Evolutionary conservation across 1,140 invertebrate genomes (phyloP), one percentile per base, ranked within the genome.

Genomic region (Pseudomyrmex cubaensis): DNA sequence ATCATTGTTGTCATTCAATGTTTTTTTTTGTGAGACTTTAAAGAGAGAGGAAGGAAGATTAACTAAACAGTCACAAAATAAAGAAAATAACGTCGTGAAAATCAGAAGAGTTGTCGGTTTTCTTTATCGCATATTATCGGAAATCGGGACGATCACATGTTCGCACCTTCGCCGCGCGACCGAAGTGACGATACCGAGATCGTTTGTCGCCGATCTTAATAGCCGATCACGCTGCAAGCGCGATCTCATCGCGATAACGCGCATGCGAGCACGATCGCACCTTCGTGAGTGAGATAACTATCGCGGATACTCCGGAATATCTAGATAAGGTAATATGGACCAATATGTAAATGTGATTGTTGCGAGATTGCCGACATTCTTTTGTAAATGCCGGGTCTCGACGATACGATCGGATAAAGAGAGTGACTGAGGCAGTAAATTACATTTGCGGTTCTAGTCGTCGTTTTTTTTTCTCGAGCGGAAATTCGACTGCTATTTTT

Each of bases 201-300:
- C 48, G 62, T 17, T 62, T 54, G 69, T 82, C 69, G 72, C 57
- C 57, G 57, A 82, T 63, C 48, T 82, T 73, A 73, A 82, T 82
- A 56, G 61, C 69, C 72, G 63, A 75, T 75, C 69, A 46, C n/a
- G 20, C 69, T 35, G 50, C 63, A 20, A 63, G 46, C 20, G 1
- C 25, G 57, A 76, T 76, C 35, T 76, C 63, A 63, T 82, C 70
- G 17, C 48, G 44, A n/a, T 77, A 50, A 77, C 57, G 44, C 46
- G 73, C 56, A 63, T 54, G 67, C 17, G 35, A 4, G 5, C 35
- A 20, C 76, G 22, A 50, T 72, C 54, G 54, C 44, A 17, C 3
- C 35, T 56, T 76, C 22, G 25, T 46, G 54, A 35, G 48, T 44
- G 22, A 35, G 76, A 80, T 80, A 59, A 4, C 44, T 44, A 72